Evolutionary conservation across 2,113 vertebrate genomes (phyloP).

Genomic region (Microtus pennsylvanicus): DNA sequence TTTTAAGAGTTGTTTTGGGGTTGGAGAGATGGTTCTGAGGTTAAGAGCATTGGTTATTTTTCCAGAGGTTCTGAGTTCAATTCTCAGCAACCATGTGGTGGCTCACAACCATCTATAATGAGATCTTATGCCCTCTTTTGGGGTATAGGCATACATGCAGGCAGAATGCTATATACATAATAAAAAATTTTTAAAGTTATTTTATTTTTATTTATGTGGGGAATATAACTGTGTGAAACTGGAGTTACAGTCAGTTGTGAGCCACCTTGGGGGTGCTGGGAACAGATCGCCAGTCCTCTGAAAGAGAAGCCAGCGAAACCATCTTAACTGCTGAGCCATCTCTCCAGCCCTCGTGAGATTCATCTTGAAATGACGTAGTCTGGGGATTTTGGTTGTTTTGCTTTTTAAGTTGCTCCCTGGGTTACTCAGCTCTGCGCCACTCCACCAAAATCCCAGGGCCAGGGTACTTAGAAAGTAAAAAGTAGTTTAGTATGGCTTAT

Average conservation of each 20-base stretch:
- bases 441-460: background rate
- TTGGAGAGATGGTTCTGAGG: no score
- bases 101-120: no score
- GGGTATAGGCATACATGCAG: no score
- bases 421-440: background rate
- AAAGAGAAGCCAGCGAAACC: background rate
- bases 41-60: no score
- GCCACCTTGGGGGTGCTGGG: background rate
- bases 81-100: no score
- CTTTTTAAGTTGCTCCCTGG: background rate
- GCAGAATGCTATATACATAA: no score
- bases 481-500: background rate
- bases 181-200: no score
- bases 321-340: background rate
- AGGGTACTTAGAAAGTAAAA: background rate
- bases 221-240: background rate
- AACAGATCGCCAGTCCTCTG: background rate
- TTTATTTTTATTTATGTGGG: background rate
- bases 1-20: background rate
- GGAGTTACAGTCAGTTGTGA: background rate
- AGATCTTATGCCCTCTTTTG: no score
- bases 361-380: background rate
- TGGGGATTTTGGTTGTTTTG: background rate
- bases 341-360: background rate
- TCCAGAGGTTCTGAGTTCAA: no score